Evolutionary conservation across 2,888 invertebrate genomes (phyloP).

Genomic region (Tetanocera ferruginea): DNA sequence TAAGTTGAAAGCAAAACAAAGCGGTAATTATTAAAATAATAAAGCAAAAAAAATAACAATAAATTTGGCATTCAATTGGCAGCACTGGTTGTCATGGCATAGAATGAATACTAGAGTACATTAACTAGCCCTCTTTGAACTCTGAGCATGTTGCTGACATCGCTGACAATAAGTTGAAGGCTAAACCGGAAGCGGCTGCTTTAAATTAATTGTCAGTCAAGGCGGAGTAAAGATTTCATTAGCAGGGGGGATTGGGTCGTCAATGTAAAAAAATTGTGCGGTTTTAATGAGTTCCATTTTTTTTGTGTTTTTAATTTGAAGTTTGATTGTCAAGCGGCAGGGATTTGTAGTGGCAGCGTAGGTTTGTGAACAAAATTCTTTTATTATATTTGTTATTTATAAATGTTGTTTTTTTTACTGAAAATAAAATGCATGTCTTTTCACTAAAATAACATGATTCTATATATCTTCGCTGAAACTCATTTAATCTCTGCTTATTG

Average conservation of each 20-base stretch:
- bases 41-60: too few species aligned
- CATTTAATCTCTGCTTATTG: neutral
- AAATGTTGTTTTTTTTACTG: neutral
- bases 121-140: too few species aligned
- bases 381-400: neutral
- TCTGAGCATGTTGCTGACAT: too few species aligned
- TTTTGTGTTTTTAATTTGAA: slow-evolving; percentile 13
- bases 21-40: neutral
- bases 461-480: neutral
- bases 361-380: neutral
- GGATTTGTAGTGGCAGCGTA: neutral
- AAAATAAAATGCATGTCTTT: neutral
- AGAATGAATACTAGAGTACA: too few species aligned
- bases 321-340: neutral
- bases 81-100: neutral
- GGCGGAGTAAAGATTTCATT: neutral
- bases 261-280: neutral
- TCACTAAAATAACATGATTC: neutral
- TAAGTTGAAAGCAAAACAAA: neutral
- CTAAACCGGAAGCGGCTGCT: slow-evolving; percentile 27
- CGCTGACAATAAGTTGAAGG: neutral
- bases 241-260: neutral
- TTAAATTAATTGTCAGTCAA: slow-evolving; percentile 35
- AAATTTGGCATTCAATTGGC: slow-evolving; percentile 5
- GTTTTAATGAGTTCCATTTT: neutral